phyloP scores from a whole-genome alignment of 2,113 vertebrate genomes.

The Potamarius usumacintae region DNA sequence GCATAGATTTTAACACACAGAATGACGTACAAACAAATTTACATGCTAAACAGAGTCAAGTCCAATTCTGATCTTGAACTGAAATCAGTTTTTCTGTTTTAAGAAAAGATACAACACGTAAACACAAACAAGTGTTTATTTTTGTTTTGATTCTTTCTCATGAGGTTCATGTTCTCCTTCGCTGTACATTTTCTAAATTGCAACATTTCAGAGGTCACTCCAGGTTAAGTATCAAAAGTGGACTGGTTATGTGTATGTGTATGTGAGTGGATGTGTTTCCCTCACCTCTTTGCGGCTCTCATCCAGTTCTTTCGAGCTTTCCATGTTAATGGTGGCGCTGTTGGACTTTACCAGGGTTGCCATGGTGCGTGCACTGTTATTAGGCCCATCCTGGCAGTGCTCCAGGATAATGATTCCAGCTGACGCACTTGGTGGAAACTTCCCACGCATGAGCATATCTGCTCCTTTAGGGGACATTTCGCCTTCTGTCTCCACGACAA shows the following conservation, averaged over 20 bases:
- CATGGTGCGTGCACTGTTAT: background rate
- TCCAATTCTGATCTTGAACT: background rate
- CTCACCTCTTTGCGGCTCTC: constrained; percentile 88
- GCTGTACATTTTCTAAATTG: background rate
- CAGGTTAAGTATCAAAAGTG: background rate
- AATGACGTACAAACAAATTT: background rate
- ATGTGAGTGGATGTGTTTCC: background rate
- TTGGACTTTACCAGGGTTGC: constrained; percentile 65
- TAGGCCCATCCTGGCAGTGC: constrained; percentile 54
- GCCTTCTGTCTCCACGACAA: constrained; percentile 90
- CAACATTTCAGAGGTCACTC: background rate
- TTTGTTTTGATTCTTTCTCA: no score
- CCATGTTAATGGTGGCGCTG: constrained; percentile 71
- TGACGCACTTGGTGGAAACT: constrained; percentile 67
- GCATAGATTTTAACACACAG: background rate
- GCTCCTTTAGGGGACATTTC: constrained; percentile 81
- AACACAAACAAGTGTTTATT: no score
- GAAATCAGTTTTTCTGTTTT: no score
- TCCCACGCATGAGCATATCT: constrained; percentile 80
- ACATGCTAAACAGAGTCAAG: no score
- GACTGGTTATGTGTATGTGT: background rate
- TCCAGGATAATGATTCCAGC: constrained; percentile 54
- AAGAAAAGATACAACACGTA: no score
- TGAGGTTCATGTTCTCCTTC: no score
- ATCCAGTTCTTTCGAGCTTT: constrained; percentile 84